A percentile compares a stretch with the other conserved stretches of the same genome.
These are phyloP conservation scores for Synanthedon myopaeformis DNA, from an alignment of 2,888 invertebrate genomes.

Conservation along the genomic window DNA sequence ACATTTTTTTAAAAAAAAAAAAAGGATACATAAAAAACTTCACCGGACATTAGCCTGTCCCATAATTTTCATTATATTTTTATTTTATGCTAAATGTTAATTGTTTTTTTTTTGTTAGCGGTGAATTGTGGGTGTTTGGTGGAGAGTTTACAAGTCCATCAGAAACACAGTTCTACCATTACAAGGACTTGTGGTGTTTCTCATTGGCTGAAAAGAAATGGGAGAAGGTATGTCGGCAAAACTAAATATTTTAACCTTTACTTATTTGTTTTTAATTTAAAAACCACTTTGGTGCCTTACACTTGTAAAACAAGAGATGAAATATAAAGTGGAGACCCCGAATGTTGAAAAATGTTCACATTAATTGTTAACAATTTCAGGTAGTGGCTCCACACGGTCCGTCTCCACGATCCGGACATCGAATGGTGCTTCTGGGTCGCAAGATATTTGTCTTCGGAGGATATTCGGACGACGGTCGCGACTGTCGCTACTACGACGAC, in stretches of 20 bases:
- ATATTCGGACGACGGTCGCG: constrained; percentile 88
- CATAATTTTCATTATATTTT: background rate
- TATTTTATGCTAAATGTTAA: background rate
- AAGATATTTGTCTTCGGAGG: constrained; percentile 90
- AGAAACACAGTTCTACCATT: constrained; percentile 93
- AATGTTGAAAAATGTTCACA: too few species aligned
- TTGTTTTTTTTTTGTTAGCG: constrained; percentile 26
- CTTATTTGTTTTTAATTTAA: too few species aligned
- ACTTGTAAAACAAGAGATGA: too few species aligned
- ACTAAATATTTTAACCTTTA: too few species aligned
- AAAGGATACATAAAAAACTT: too few species aligned
- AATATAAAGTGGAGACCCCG: too few species aligned
- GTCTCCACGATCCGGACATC: constrained; percentile 81
- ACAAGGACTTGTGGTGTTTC: constrained; percentile 91
- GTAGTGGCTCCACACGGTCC: constrained; percentile 74
- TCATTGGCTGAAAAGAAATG: constrained; percentile 81
- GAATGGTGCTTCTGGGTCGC: constrained; percentile 86
- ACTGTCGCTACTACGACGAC: constrained; percentile 92
- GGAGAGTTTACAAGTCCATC: constrained; percentile 93
- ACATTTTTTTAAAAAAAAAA: too few species aligned
- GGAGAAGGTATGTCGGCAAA: constrained; percentile 77
- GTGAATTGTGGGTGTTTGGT: constrained; percentile 82
- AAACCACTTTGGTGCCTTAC: too few species aligned
- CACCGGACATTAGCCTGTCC: too few species aligned
- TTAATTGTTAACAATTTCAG: constrained; percentile 12